A percentile compares a stretch with the other conserved stretches of the same genome.
Conservation (phyloP, 1,140 invertebrate genomes). For the Drosophila malerkotliana region DNA sequence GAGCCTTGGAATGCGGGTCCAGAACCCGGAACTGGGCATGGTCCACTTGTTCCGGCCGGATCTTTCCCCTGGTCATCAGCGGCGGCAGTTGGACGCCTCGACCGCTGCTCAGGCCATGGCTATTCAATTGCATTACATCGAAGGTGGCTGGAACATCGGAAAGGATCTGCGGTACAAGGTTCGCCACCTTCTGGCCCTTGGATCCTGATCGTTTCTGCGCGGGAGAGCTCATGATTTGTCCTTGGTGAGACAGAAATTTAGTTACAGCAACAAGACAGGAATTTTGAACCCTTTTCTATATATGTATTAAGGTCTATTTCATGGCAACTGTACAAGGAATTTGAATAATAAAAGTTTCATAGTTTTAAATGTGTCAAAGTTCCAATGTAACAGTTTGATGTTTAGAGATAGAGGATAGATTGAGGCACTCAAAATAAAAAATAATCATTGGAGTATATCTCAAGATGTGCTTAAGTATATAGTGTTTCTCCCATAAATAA, state of each 20-base stretch:
- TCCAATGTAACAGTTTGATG: too few relatives aligned
- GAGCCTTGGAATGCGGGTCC: background rate
- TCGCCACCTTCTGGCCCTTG: background rate
- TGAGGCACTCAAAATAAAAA: too few relatives aligned
- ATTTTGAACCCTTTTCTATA: background rate
- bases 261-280: constrained; percentile 1
- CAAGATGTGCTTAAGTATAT: too few relatives aligned
- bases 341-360: background rate
- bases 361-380: background rate
- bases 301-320: background rate
- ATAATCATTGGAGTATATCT: too few relatives aligned
- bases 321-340: background rate
- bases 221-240: background rate
- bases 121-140: constrained; percentile 15
- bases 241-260: background rate
- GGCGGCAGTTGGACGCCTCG: constrained; percentile 32
- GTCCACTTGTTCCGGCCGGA: constrained; percentile 19
- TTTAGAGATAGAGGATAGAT: too few relatives aligned
- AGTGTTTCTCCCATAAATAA: too few relatives aligned
- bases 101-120: background rate
- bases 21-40: constrained; percentile 25
- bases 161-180: background rate
- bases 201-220: too few relatives aligned
- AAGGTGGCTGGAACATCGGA: constrained; percentile 1
- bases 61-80: constrained; percentile 10